Percentiles rank a stretch among this genome's conserved stretches.
Evolutionary conservation across 2,888 invertebrate genomes (phyloP).

Genomic region (Sisyra nigra): DNA sequence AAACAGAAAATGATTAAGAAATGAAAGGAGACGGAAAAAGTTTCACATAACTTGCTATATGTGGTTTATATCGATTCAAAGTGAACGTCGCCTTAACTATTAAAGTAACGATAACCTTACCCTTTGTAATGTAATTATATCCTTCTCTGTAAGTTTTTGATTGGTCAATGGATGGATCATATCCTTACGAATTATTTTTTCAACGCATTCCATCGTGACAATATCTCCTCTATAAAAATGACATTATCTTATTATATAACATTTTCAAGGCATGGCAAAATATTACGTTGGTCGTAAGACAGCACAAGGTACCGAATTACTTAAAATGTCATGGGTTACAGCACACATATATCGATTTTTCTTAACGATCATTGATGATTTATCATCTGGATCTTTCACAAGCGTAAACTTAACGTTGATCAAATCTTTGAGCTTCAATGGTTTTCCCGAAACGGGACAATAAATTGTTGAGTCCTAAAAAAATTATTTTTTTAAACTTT

Average conservation of each 20-base stretch:
- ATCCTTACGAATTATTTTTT: constrained; percentile 91
- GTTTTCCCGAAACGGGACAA: constrained; percentile 73
- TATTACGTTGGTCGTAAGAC: constrained; percentile 75
- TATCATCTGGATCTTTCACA: constrained; percentile 75
- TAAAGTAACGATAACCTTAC: constrained; percentile 38
- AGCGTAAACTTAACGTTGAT: constrained; percentile 85
- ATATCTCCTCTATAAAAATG: constrained; percentile 62
- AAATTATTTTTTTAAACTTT: not conserved
- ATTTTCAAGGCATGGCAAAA: not conserved
- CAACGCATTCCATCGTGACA: constrained; percentile 90
- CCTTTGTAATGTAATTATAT: constrained; percentile 83
- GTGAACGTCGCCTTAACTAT: not conserved
- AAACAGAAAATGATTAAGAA: too few relatives aligned
- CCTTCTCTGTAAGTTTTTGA: constrained; percentile 68
- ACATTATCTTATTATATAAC: not conserved
- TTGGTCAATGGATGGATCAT: constrained; percentile 90
- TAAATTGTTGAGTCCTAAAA: constrained; percentile 50
- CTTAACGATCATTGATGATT: constrained; percentile 72
- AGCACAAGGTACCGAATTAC: constrained; percentile 88
- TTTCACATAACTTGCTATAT: too few relatives aligned
- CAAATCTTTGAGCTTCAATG: constrained; percentile 81
- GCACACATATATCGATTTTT: constrained; percentile 95
- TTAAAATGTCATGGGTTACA: constrained; percentile 88
- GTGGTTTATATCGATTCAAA: constrained; percentile 4
- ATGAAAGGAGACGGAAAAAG: too few relatives aligned